Base-by-base conservation (phyloP, 2,888 invertebrate species). In the Scrobipalpa costella region DNA sequence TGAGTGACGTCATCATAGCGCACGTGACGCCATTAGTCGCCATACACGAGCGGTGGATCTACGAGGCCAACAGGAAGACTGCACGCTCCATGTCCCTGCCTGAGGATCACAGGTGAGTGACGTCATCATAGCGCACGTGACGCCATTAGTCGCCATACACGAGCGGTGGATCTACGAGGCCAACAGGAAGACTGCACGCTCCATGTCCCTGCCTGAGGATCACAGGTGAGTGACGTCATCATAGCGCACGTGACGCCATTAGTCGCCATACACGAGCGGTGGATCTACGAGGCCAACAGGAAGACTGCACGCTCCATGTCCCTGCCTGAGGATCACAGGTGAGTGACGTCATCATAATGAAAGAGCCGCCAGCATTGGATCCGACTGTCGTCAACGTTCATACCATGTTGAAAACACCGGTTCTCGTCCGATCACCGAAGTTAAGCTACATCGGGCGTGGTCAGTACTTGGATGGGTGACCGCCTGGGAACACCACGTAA, bases 151-250 rank as follows among this genome's bases (percentile, higher is more conserved):
- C 0, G 92, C 91, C 0, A 90, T 90, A 63, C 92, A 92, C 70
- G 92, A 92, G 73, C 75, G 77, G 55, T 91, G 91, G 92, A 92
- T 92, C 61, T 83, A 86, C 65, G 92, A 92, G 71, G 90, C 90
- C 0, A 89, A 85, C 40, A 81, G 80, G 68, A 90, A 88, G 68
- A 81, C n/a, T n/a, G n/a, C n/a, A n/a, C n/a, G n/a, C n/a, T 87
- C 90, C 0, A 75, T 85, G 80, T 89, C 90, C 1, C 69, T 91
- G 66, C 90, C 90, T 19, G 90, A 91, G 63, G 82, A 86, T 67
- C 81, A 81, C 64, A 85, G 86, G 90, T 90, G 60, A 66, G 72
- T n/a, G n/a, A n/a, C n/a, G n/a, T n/a, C n/a, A n/a, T n/a, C n/a
- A n/a, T n/a, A n/a, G n/a, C n/a, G n/a, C n/a, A 9, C 9, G 21